Base-by-base conservation (phyloP, 2,797 vertebrate species). In the Poecilia gillii region DNA sequence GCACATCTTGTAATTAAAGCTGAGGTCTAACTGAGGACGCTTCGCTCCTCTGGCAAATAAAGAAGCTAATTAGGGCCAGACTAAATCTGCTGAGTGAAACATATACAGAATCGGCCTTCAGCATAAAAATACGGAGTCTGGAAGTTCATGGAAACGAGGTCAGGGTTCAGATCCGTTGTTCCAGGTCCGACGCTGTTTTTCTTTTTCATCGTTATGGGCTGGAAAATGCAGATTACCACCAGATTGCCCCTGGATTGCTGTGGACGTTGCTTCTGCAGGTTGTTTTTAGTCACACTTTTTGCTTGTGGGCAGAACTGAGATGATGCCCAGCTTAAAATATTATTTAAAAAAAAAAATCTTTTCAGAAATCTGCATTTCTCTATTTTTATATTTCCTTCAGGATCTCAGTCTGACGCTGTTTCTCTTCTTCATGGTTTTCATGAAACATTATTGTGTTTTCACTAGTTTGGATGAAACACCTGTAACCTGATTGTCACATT, bases 1-100 rank as follows among this genome's bases (percentile, higher is more conserved):
- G 33, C 51, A 62, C 46, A 47, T 25, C 11, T 76, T 68, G 36
- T 82, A 74, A 78, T 47, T 16, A 46, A 76, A 39, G 51, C 62
- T 0, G 47, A 14, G 78, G 46, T 76, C 75, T 68, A 12, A 82
- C 72, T 73, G 16, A 78, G 77, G 72, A 79, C 75, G 23, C 62
- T 45, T 57, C 33, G 43, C 39, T 70, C 66, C 70, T 64, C 49
- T 75, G 75, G 75, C 43, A 25, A 57, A 47, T 73, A 9, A 75
- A 82, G 51, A 68, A 55, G 36, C 75, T 84, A 73, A 87, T 87
- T 76, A 82, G 46, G 78, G 68, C 18, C 4, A 4, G 36, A 74
- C 59, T 51, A 39, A 79, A 76, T 72, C 55, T 75, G 72, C 49
- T 31, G 47, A 28, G 45, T 49, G 62, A 66, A 74, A 49, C 16